A percentile compares a stretch with the other conserved stretches of the same genome.
phyloP scores from a whole-genome alignment of 2,113 vertebrate species.

The Platycercus adscitus region DNA sequence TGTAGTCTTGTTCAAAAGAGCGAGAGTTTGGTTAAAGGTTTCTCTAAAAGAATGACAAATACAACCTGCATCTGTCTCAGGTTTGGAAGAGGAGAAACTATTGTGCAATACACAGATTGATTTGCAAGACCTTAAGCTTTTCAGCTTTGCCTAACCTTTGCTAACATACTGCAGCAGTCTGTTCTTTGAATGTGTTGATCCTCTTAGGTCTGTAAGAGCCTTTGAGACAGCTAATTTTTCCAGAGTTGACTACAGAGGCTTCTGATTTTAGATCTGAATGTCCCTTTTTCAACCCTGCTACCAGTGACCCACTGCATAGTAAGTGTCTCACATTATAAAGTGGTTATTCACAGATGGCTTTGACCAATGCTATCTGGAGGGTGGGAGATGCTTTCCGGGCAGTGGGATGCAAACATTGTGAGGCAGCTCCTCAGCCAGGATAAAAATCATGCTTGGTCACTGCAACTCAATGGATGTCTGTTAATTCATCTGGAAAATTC shows the following conservation, averaged over 20 bases:
- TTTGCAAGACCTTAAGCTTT: not conserved
- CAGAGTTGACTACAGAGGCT: not conserved
- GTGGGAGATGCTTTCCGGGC: slow-evolving; percentile 51
- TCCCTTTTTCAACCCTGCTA: slow-evolving; percentile 53
- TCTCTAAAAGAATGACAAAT: fast-evolving
- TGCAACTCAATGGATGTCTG: slow-evolving; percentile 27
- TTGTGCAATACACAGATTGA: not conserved
- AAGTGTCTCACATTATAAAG: slow-evolving; percentile 53
- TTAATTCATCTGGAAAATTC: slow-evolving; percentile 39
- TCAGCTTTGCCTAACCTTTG: not conserved
- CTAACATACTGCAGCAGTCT: not conserved
- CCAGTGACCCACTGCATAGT: slow-evolving; percentile 47
- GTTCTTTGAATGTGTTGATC: not conserved
- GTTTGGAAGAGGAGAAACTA: not conserved
- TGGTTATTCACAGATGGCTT: slow-evolving; percentile 45
- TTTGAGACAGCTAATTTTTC: slow-evolving; percentile 25
- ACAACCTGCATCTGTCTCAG: not conserved
- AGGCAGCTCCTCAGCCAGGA: slow-evolving; percentile 19
- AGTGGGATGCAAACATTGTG: not conserved
- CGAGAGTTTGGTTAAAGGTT: not conserved
- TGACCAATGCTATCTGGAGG: slow-evolving; percentile 17
- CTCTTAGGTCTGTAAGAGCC: slow-evolving; percentile 2
- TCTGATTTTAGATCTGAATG: slow-evolving; percentile 44
- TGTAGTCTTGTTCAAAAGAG: not conserved
- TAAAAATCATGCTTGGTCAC: not conserved